phyloP scores from a whole-genome alignment of 2,888 invertebrate genomes.

The Dexiosoma caninum region DNA sequence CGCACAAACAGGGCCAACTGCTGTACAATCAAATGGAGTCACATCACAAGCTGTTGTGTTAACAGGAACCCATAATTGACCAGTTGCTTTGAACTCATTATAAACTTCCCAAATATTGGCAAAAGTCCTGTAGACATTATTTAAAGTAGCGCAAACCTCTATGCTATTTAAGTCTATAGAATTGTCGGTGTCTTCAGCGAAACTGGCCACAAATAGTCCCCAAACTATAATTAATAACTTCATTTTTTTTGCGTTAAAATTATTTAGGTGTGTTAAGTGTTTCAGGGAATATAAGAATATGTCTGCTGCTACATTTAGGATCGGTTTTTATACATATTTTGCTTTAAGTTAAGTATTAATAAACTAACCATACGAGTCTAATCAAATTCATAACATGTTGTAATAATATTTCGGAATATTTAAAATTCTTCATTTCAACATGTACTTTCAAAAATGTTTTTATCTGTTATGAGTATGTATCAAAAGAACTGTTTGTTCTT shows the following conservation, averaged over 20 bases:
- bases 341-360: no score
- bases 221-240: no score
- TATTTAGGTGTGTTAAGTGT: background rate
- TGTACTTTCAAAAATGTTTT: slow-evolving; percentile 11
- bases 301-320: background rate
- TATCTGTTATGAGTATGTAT: slow-evolving; percentile 23
- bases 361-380: background rate
- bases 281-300: background rate
- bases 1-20: slow-evolving; percentile 35
- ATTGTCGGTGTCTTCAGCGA: background rate
- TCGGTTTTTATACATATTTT: slow-evolving; percentile 14
- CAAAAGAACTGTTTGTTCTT: background rate
- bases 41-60: slow-evolving; percentile 1
- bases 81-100: slow-evolving; percentile 7
- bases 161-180: slow-evolving; percentile 1
- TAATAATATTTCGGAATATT: background rate
- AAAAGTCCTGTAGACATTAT: slow-evolving; percentile 31
- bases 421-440: slow-evolving; percentile 3
- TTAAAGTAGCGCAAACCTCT: slow-evolving; percentile 26
- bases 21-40: slow-evolving; percentile 8
- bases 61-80: slow-evolving; percentile 3
- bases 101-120: slow-evolving; percentile 16
- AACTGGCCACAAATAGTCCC: background rate
- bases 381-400: slow-evolving; percentile 9
- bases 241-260: slow-evolving; percentile 13